A percentile compares a stretch with the other conserved stretches of the same genome.
These are phyloP conservation scores for Threskiornis aethiopicus DNA, from an alignment of 2,797 vertebrate species.

Conservation along the genomic window DNA sequence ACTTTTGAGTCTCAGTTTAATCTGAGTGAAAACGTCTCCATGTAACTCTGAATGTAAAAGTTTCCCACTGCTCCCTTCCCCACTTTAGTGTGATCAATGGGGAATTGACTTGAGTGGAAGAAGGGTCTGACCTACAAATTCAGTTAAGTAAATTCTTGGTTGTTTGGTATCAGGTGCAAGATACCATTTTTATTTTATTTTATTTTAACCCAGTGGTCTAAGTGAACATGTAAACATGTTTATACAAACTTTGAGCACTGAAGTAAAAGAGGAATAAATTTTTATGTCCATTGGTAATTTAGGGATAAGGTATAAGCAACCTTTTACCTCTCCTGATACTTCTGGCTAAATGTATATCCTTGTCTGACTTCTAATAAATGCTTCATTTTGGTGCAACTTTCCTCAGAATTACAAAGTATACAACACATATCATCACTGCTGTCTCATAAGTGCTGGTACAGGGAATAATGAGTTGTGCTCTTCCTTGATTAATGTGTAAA, in stretches of 20 bases:
- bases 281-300: neutral
- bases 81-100: neutral
- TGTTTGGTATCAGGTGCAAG: neutral
- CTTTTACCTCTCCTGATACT: neutral
- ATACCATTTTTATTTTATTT: neutral
- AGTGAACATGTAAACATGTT: neutral
- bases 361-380: neutral
- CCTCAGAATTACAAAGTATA: neutral
- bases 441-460: neutral
- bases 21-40: neutral
- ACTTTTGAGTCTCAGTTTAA: conserved; percentile 25
- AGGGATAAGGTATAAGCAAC: neutral
- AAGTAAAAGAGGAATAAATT: neutral
- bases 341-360: neutral
- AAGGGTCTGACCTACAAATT: conserved; percentile 17
- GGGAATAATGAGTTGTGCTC: neutral
- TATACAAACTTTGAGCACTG: neutral
- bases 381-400: neutral
- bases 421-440: neutral
- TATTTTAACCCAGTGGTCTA: neutral
- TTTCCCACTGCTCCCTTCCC: neutral
- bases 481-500: neutral
- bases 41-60: neutral
- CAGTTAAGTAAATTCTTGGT: neutral
- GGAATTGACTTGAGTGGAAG: neutral